Evolutionary conservation across 2,797 vertebrate genomes (phyloP), one percentile per base, ranked within the genome.

Genomic region (Eurystomus glaucurus): DNA sequence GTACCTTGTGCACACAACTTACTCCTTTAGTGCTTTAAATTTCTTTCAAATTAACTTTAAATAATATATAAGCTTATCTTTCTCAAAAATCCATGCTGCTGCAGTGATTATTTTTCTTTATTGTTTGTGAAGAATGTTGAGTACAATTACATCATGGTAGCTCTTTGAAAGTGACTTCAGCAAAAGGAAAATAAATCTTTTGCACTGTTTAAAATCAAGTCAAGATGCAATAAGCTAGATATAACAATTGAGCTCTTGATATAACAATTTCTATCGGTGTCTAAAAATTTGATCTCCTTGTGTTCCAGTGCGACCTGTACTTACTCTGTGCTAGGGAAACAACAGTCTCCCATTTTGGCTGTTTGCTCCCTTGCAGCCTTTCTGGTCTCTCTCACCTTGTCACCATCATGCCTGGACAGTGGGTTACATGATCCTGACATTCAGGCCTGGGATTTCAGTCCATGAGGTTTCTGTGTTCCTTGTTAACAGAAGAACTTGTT

Each of bases 321-420:
- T 69, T 76, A 13, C 46, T 74, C 13, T 55, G 6, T 28, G 5
- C 11, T 23, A 15, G 14, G 25, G 19, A 84, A 68, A 61, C 5
- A 48, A 3, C 5, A 16, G 4, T 45, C 8, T 52, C 25, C 5
- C 2, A 28, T 45, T 41, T 4, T 48, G n/a, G 9, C 21, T 84
- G 8, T 35, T 88, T 77, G 14, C 10, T 26, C 15, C 4, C 23
- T 58, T n/a, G 19, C 8, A 69, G 19, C 21, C 16, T 76, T 92
- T 74, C 54, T 55, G 33, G 35, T 62, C 35, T 77, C 41, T 35
- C 60, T 74, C 29, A n/a, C 12, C 29, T 68, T 64, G 22, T 61
- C 37, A 65, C 22, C 5, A 5, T 61, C 0, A 0, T n/a, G 29
- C 18, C 26, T 64, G n/a, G 13, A 17, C 37, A 35, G 37, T 41